Conservation (phyloP, 2,888 invertebrate genomes). For the Malacosoma neustria region DNA sequence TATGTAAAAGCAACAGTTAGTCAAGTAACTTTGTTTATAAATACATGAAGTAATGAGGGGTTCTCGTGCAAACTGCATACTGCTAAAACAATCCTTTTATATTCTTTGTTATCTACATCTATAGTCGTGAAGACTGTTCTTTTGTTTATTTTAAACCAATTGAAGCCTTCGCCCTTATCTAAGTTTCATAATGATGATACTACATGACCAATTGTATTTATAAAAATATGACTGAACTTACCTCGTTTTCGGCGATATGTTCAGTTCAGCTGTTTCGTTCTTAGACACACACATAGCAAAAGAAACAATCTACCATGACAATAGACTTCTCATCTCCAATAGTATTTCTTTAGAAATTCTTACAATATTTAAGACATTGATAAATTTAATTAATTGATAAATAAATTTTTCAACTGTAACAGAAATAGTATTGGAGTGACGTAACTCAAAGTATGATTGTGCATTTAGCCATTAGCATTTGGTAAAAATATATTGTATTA, state of each 20-base stretch:
- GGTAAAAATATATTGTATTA: slow-evolving; percentile 6
- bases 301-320: slow-evolving; percentile 75
- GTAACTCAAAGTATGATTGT: slow-evolving; percentile 24
- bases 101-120: slow-evolving; percentile 51
- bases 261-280: slow-evolving; percentile 61
- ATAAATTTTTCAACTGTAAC: too few species aligned
- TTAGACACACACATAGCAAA: slow-evolving; percentile 64
- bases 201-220: too few species aligned
- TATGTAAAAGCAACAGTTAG: slow-evolving; percentile 56
- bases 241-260: slow-evolving; percentile 62
- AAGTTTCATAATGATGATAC: slow-evolving; percentile 32
- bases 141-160: slow-evolving; percentile 32
- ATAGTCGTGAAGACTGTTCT: slow-evolving; percentile 71
- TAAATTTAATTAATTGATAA: too few species aligned
- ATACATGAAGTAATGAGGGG: slow-evolving; percentile 71
- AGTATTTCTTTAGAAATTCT: slow-evolving; percentile 59
- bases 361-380: too few species aligned
- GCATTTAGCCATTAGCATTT: slow-evolving; percentile 12
- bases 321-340: slow-evolving; percentile 68
- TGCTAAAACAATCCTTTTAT: slow-evolving; percentile 41
- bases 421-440: slow-evolving; percentile 66
- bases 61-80: slow-evolving; percentile 60
- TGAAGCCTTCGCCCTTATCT: slow-evolving; percentile 58
- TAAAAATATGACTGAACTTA: slow-evolving; percentile 59
- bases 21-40: slow-evolving; percentile 73